Evolutionary conservation across 2,113 vertebrate genomes (phyloP), one percentile per base, ranked within the genome.

Genomic region (Anser cygnoides): DNA sequence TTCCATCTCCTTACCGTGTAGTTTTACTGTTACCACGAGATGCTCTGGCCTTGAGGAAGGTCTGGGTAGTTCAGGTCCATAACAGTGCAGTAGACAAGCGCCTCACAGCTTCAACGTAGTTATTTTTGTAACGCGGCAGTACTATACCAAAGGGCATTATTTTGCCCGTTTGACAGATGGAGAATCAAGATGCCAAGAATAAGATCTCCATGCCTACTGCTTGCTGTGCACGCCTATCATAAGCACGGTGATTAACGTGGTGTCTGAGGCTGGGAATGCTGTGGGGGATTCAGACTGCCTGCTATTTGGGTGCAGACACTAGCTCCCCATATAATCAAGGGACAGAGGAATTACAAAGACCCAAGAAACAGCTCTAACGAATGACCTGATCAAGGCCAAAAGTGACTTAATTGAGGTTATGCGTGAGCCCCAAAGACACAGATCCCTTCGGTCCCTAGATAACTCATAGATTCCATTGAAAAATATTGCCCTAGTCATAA

Each of bases 231-330:
- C n/a, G 37, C 44, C 77, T 68, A 1, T 31, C 33, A 55, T 10
- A 46, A 46, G 5, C 39, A 5, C 3, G 22, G 35, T 61, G 82
- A 21, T 61, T 21, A 39, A 11, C 3, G 0, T 0, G 5, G 13
- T 23, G n/a, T 39, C 52, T 46, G 39, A 43, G 52, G 61, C 37
- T 20, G 8, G 43, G 65, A 65, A 19, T 6, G 65, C 25, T 16
- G 4, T 0, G 39, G 26, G 35, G 26, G 72, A 55, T 11, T 26
- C 21, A 3, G 54, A 7, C 12, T 44, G n/a, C 55, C n/a, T 7
- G 22, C 52, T 52, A 3, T 70, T 35, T 35, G 4, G 6, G 21
- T 18, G 35, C 72, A 41, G 54, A 16, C 41, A 10, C 41, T 21
- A 14, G 17, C 31, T 5, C 21, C 25, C 26, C 31, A 4, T 6